phyloP scores from a whole-genome alignment of 2,888 invertebrate species.

The Leucania comma region DNA sequence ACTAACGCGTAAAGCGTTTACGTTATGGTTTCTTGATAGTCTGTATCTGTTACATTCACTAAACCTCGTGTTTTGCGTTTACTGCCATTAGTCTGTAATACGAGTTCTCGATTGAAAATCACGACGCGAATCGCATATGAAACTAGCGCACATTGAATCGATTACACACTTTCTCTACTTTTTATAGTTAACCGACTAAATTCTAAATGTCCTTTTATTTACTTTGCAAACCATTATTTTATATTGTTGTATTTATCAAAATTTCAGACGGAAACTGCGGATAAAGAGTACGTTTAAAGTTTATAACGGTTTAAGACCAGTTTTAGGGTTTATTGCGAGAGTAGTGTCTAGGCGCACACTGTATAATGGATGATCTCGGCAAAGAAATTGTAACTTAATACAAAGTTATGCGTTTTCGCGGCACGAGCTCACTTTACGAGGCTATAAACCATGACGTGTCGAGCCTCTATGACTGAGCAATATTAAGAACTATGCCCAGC shows the following conservation, averaged over 20 bases:
- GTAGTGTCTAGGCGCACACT: constrained; percentile 51
- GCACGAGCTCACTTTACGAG: constrained; percentile 85
- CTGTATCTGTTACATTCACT: constrained; percentile 66
- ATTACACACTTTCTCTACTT: constrained; percentile 64
- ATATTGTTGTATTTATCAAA: constrained; percentile 26
- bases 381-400: constrained; percentile 84
- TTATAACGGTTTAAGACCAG: constrained; percentile 41
- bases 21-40: constrained; percentile 72
- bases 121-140: constrained; percentile 59
- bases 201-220: constrained; percentile 43
- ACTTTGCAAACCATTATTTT: constrained; percentile 16
- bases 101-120: constrained; percentile 64
- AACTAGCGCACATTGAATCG: constrained; percentile 59
- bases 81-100: constrained; percentile 57
- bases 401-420: constrained; percentile 84
- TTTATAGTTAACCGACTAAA: constrained; percentile 41
- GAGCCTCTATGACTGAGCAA: constrained; percentile 81
- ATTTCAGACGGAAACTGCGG: constrained; percentile 17
- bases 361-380: constrained; percentile 70
- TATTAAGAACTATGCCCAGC: constrained; percentile 80
- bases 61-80: constrained; percentile 66
- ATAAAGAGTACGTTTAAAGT: constrained; percentile 32
- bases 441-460: constrained; percentile 82
- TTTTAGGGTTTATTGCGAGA: constrained; percentile 50
- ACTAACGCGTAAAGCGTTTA: constrained; percentile 77